These are phyloP conservation scores for Meloidogyne exigua DNA, from an alignment of 1,140 invertebrate species.

Conservation along the genomic window DNA sequence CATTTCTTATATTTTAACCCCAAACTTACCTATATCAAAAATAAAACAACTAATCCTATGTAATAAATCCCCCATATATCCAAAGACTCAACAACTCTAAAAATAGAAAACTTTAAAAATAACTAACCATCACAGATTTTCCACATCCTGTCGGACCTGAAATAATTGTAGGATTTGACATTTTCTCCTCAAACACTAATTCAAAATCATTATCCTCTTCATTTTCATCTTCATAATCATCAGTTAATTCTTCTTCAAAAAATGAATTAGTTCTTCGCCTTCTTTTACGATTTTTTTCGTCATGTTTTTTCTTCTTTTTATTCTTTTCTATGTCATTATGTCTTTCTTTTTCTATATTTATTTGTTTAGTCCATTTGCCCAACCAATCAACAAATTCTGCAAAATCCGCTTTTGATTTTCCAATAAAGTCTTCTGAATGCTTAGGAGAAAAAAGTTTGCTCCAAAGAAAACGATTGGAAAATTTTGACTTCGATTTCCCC, in stretches of 20 bases:
- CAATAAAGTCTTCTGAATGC: conserved; percentile 1
- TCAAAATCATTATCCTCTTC: conserved; percentile 9
- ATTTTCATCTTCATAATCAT: conserved; percentile 4
- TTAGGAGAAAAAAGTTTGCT: conserved; percentile 2
- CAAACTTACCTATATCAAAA: no score
- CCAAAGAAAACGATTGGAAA: conserved; percentile 10
- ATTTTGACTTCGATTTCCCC: not conserved
- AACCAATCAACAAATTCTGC: conserved; percentile 8
- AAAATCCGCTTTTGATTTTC: conserved; percentile 7
- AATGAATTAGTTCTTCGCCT: not conserved
- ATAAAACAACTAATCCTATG: no score
- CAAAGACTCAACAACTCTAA: no score
- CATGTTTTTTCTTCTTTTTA: conserved; percentile 10
- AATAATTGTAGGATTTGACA: conserved; percentile 11
- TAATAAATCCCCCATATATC: no score
- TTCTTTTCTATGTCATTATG: not conserved
- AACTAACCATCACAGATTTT: conserved; percentile 12
- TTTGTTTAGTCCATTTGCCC: not conserved
- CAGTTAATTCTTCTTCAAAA: conserved; percentile 10
- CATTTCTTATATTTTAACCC: no score
- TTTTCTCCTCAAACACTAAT: not conserved
- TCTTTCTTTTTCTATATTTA: not conserved
- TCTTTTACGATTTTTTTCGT: not conserved
- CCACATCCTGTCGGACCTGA: conserved; percentile 12
- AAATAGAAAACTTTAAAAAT: no score